Base-by-base conservation (phyloP, 2,113 vertebrate genomes). In the Lophius piscatorius region DNA sequence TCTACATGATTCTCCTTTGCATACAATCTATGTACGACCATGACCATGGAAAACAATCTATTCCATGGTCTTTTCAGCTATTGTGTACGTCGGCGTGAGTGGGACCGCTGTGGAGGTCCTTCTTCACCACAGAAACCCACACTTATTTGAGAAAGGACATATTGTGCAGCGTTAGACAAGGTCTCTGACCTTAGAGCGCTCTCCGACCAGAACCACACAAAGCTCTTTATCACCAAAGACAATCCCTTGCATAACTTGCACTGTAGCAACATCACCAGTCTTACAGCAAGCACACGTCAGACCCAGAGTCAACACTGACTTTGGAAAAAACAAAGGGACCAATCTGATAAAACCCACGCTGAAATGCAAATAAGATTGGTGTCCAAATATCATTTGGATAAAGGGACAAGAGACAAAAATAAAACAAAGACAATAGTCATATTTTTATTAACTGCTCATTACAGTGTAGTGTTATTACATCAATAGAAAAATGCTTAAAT, bases 181-280 rank as follows among this genome's bases (percentile, higher is more conserved):
- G 70, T 55, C 49, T 13, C 49, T 60, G 94, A 96, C 81, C 90
- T 95, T 79, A 95, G 93, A 88, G 90, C 90, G 2, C 93, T 91
- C 83, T 93, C 92, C 92, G 86, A 0, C 92, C n/a, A 92, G 0
- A 87, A 89, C 76, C 93, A 96, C 91, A 93, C 92, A 81, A 20
- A 92, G 78, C 92, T 90, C 67, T 92, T 96, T 91, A 94, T 96
- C 83, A 84, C 89, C 17, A 92, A 62, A 50, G 92, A 93, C 82
- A 83, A 41, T 82, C 68, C 45, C 86, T 70, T 88, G 93, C 57
- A 74, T 77, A 64, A 88, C 91, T 26, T 91, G 91, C 57, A 81
- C 91, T 63, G 68, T 4, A 20, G 47, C 41, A 23, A 31, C 24
- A 41, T 49, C 11, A 3, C 0, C 50, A 61, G 49, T 49, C 54